These are phyloP conservation scores for Phortica variegata DNA, from an alignment of 1,140 invertebrate genomes.

Conservation along the genomic window DNA sequence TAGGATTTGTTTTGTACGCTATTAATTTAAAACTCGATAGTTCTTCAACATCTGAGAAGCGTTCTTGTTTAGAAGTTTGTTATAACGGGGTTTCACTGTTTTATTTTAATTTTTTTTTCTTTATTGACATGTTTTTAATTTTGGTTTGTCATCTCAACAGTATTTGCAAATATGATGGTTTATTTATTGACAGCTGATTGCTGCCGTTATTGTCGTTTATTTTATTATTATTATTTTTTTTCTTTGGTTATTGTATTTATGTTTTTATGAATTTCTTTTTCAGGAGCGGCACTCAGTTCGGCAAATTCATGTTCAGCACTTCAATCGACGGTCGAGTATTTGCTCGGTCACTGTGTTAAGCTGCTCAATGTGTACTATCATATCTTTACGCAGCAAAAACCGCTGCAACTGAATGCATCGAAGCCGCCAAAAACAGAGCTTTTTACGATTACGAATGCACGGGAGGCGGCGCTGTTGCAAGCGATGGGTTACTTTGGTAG, in stretches of 20 bases:
- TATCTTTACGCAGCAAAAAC: slow-evolving; percentile 67
- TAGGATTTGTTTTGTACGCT: no score
- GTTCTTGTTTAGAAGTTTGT: no score
- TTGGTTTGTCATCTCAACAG: no score
- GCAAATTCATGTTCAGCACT: slow-evolving; percentile 11
- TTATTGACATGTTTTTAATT: no score
- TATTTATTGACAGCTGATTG: no score
- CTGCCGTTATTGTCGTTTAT: no score
- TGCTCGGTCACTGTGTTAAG: slow-evolving; percentile 67
- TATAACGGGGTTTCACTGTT: no score
- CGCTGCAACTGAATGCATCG: slow-evolving; percentile 42
- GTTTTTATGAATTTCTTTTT: neutral
- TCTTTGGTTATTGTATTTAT: neutral
- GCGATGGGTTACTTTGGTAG: slow-evolving; percentile 65
- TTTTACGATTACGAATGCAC: slow-evolving; percentile 18
- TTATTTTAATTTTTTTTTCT: no score
- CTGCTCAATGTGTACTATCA: slow-evolving; percentile 73
- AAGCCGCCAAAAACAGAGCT: slow-evolving; percentile 61
- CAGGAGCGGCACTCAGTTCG: slow-evolving; percentile 31
- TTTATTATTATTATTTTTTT: no score
- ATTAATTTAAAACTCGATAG: no score
- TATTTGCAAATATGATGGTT: no score
- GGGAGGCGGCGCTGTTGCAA: slow-evolving; percentile 35
- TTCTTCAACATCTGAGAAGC: no score
- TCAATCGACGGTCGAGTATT: slow-evolving; percentile 32